phyloP scores from a whole-genome alignment of 2,888 invertebrate species.

The Hermaeophaga mercurialis region DNA sequence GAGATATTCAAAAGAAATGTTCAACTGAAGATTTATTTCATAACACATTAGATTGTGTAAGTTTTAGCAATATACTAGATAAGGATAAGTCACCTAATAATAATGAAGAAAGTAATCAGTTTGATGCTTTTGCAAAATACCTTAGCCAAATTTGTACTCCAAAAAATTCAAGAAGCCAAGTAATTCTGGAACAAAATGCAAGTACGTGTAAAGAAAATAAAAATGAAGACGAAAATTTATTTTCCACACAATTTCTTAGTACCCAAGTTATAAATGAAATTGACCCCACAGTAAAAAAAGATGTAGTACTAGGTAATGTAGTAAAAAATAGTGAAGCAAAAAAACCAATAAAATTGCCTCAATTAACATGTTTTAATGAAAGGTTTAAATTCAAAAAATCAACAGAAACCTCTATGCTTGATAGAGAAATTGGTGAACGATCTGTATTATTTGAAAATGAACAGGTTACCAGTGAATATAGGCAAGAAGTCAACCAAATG shows the following conservation, averaged over 20 bases:
- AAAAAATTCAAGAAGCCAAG: slow-evolving; percentile 1
- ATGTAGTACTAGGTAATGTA: background rate
- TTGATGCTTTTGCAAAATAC: slow-evolving; percentile 42
- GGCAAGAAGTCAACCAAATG: slow-evolving; percentile 53
- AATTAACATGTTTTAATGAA: slow-evolving; percentile 31
- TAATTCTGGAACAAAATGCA: slow-evolving; percentile 7
- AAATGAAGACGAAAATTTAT: slow-evolving; percentile 15
- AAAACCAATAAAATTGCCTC: slow-evolving; percentile 2
- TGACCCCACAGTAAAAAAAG: slow-evolving; percentile 34
- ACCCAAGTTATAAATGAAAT: slow-evolving; percentile 47
- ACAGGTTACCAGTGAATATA: slow-evolving; percentile 42
- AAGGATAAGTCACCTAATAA: background rate
- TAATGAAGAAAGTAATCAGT: slow-evolving; percentile 25
- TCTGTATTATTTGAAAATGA: slow-evolving; percentile 40
- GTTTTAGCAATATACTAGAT: slow-evolving; percentile 18
- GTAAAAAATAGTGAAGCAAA: background rate
- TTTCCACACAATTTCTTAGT: slow-evolving; percentile 44
- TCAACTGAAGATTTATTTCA: slow-evolving; percentile 1
- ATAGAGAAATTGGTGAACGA: slow-evolving; percentile 35
- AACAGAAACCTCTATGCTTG: slow-evolving; percentile 16
- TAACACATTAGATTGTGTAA: slow-evolving; percentile 20
- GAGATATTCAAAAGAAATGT: background rate
- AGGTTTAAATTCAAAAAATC: slow-evolving; percentile 29
- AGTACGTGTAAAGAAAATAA: slow-evolving; percentile 15
- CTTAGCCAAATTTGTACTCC: slow-evolving; percentile 27